Conservation (phyloP, 2,797 vertebrate genomes). For the Petrocephalus schoutedeni region DNA sequence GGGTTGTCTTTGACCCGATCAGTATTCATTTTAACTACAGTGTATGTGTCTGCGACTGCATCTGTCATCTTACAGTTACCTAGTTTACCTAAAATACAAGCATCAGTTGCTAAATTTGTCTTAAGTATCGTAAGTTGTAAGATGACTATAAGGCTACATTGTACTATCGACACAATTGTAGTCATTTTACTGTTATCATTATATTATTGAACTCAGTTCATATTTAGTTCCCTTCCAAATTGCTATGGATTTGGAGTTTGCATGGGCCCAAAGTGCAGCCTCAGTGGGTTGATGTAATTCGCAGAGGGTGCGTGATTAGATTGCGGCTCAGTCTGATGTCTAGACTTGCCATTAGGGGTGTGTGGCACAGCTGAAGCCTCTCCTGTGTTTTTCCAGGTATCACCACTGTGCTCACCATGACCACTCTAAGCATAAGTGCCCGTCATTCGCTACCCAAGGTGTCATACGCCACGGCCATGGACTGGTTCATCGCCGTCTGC, state of each 20-base stretch:
- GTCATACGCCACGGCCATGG: slow-evolving; percentile 92
- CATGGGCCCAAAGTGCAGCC: background rate
- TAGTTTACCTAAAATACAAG: background rate
- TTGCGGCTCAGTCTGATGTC: background rate
- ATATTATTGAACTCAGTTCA: background rate
- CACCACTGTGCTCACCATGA: slow-evolving; percentile 93
- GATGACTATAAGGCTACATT: background rate
- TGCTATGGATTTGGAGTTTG: slow-evolving; percentile 6
- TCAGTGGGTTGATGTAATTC: background rate
- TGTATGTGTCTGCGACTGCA: too few relatives aligned
- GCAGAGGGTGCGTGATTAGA: background rate
- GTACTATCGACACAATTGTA: background rate
- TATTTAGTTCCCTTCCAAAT: background rate
- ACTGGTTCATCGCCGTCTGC: slow-evolving; percentile 96
- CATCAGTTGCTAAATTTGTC: background rate
- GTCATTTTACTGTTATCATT: background rate
- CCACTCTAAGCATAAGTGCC: slow-evolving; percentile 89
- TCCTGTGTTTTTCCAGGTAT: slow-evolving; percentile 67
- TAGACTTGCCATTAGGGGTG: background rate
- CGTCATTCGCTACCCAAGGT: slow-evolving; percentile 91
- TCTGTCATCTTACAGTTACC: background rate
- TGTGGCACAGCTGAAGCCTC: background rate
- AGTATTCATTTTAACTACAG: background rate
- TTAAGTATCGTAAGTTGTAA: background rate
- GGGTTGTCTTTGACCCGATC: background rate